phyloP scores from a whole-genome alignment of 2,113 vertebrate genomes.

The Puffinus mauretanicus region DNA sequence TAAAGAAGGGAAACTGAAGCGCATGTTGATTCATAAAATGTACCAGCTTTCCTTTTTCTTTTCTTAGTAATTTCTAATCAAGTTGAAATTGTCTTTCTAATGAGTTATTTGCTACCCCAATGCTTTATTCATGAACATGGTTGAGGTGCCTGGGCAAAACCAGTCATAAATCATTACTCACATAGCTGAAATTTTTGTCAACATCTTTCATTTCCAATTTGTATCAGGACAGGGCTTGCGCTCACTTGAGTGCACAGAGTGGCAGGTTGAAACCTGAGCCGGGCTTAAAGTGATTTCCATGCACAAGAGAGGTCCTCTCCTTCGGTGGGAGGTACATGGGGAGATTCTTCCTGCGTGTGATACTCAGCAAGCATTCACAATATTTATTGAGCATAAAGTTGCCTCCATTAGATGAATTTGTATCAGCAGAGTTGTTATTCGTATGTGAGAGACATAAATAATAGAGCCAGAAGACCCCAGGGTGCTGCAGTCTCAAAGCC shows the following conservation, averaged over 20 bases:
- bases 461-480: background rate
- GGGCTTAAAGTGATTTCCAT: background rate
- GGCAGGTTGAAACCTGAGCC: background rate
- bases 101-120: background rate
- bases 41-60: background rate
- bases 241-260: conserved; percentile 8
- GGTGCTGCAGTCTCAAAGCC: background rate
- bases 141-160: conserved; percentile 17
- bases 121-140: background rate
- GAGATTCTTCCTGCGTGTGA: background rate
- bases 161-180: conserved; percentile 41
- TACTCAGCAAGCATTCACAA: background rate
- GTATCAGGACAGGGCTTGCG: conserved; percentile 3
- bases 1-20: background rate
- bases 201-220: conserved; percentile 48
- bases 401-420: background rate
- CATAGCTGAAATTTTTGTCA: conserved; percentile 52
- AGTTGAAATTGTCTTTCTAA: conserved; percentile 1
- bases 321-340: background rate
- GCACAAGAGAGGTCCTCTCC: background rate
- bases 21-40: background rate
- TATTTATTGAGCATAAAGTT: conserved; percentile 33
- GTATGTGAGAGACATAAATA: background rate
- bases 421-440: background rate
- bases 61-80: background rate